Percentiles rank a stretch among this genome's conserved stretches.
Evolutionary conservation across 2,113 vertebrate genomes (phyloP).

Genomic region (Paedocypris sp.): DNA sequence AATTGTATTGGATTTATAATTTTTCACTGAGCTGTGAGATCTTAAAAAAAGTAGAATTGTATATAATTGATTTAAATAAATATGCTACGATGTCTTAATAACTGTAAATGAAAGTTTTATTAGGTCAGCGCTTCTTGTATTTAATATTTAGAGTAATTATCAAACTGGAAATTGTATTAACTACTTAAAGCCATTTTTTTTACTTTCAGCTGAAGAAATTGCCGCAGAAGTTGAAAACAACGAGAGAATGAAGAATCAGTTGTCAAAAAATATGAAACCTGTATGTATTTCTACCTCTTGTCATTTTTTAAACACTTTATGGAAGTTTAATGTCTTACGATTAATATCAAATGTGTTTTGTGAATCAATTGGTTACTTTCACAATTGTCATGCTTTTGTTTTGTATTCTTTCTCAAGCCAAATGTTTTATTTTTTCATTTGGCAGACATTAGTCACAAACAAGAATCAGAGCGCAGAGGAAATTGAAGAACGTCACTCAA

Average conservation of each 20-base stretch:
- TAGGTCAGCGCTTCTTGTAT: background rate
- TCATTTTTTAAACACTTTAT: background rate
- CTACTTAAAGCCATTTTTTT: background rate
- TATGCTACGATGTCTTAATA: too few species aligned
- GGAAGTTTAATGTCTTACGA: too few species aligned
- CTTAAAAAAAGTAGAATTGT: too few species aligned
- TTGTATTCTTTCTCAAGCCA: slow-evolving; percentile 30
- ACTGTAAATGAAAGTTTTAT: too few species aligned
- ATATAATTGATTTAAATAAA: too few species aligned
- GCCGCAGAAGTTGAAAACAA: slow-evolving; percentile 77
- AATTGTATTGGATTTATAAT: background rate
- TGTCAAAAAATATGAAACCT: slow-evolving; percentile 56
- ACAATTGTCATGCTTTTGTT: background rate
- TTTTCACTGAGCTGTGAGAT: background rate
- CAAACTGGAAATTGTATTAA: too few species aligned
- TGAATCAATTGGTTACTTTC: background rate
- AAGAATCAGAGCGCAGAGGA: slow-evolving; percentile 79
- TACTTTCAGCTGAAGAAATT: slow-evolving; percentile 70
- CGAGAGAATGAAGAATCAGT: slow-evolving; percentile 69
- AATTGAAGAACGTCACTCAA: slow-evolving; percentile 78
- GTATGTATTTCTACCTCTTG: slow-evolving; percentile 41
- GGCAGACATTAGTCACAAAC: slow-evolving; percentile 75
- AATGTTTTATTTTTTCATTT: slow-evolving; percentile 29
- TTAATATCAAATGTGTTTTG: background rate
- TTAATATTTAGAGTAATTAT: background rate